Percentiles rank a stretch among this genome's conserved stretches.
Conservation (phyloP, 2,888 invertebrate species). For the Dorcus parallelipipedus region DNA sequence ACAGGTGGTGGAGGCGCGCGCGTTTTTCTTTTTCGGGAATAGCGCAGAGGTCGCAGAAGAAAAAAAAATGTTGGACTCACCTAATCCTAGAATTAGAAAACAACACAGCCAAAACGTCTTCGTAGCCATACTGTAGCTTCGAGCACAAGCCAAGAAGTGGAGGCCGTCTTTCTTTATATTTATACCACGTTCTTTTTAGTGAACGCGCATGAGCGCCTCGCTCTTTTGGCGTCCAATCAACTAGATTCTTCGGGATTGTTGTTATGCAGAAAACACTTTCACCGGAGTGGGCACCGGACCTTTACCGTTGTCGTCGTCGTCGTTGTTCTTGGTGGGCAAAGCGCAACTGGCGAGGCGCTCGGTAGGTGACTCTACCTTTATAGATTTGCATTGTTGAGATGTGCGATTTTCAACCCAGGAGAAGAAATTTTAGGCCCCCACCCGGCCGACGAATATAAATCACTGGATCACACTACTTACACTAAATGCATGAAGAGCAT, state of each 20-base stretch:
- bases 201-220: constrained; percentile 41
- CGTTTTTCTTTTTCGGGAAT: too few species aligned
- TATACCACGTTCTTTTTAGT: constrained; percentile 44
- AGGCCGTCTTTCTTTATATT: constrained; percentile 47
- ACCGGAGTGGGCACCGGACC: constrained; percentile 7
- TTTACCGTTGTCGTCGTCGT: constrained; percentile 14
- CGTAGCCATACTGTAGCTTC: constrained; percentile 47
- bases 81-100: constrained; percentile 45
- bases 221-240: neutral
- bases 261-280: constrained; percentile 4
- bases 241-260: neutral
- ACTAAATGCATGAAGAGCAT: too few species aligned
- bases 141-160: constrained; percentile 50
- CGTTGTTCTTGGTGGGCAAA: constrained; percentile 26
- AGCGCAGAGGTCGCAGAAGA: too few species aligned
- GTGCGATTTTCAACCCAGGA: neutral
- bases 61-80: constrained; percentile 40
- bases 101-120: constrained; percentile 50
- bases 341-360: constrained; percentile 37
- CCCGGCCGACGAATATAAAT: neutral
- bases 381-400: constrained; percentile 21
- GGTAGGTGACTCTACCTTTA: constrained; percentile 48
- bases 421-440: constrained; percentile 9
- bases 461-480: too few species aligned
- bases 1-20: too few species aligned